Evolutionary conservation across 2,113 vertebrate genomes (phyloP).

Genomic region (Puntigrus tetrazona): DNA sequence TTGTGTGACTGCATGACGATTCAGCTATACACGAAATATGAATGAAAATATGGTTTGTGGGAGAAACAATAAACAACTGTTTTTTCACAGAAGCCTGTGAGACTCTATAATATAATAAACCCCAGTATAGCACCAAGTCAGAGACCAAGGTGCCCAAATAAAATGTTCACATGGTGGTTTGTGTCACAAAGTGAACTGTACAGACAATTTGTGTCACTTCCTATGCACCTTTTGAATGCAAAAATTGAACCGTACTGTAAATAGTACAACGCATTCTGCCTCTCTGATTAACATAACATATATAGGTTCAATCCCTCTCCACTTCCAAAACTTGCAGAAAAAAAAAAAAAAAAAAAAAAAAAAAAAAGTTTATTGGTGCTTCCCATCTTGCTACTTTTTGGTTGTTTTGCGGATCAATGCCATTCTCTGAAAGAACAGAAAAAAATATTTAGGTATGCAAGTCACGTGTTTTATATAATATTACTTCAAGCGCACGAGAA

Average conservation of each 20-base stretch:
- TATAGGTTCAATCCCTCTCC: slow-evolving; percentile 1
- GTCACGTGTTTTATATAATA: background rate
- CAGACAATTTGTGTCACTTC: background rate
- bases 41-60: background rate
- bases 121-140: slow-evolving; percentile 34
- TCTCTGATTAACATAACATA: slow-evolving; percentile 30
- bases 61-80: background rate
- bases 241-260: slow-evolving; percentile 20
- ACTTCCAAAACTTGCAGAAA: slow-evolving; percentile 24
- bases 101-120: slow-evolving; percentile 15
- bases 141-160: background rate
- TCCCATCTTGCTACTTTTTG: slow-evolving; percentile 86
- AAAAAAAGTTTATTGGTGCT: slow-evolving; percentile 40
- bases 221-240: slow-evolving; percentile 21
- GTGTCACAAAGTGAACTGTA: slow-evolving; percentile 16
- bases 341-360: too few species aligned
- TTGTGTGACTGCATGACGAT: background rate
- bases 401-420: slow-evolving; percentile 98
- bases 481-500: background rate
- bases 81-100: background rate
- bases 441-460: background rate
- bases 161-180: slow-evolving; percentile 15
- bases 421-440: slow-evolving; percentile 86
- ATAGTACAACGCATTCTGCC: slow-evolving; percentile 12
- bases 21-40: background rate